phyloP scores from a whole-genome alignment of 2,797 vertebrate species.

The Pseudochromis fuscus region DNA sequence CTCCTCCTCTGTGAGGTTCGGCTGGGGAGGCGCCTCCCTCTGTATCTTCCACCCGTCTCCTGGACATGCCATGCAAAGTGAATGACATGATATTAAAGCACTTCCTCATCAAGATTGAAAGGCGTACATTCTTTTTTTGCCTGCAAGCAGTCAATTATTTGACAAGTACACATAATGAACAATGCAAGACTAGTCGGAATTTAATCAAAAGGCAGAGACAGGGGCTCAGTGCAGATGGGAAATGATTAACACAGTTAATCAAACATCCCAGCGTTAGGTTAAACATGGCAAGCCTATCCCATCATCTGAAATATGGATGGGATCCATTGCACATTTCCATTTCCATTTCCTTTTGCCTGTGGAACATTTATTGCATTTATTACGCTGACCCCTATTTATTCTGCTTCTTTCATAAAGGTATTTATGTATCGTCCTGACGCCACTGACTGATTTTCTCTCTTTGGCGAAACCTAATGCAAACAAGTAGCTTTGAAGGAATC shows the following conservation, averaged over 20 bases:
- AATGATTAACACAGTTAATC: slow-evolving; percentile 86
- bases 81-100: slow-evolving; percentile 84
- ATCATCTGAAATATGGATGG: slow-evolving; percentile 80
- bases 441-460: slow-evolving; percentile 57
- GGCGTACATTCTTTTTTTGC: slow-evolving; percentile 76
- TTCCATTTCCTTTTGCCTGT: slow-evolving; percentile 73
- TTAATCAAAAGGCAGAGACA: slow-evolving; percentile 84
- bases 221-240: slow-evolving; percentile 81
- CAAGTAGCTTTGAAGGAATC: slow-evolving; percentile 40
- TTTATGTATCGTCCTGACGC: slow-evolving; percentile 64
- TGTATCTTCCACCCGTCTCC: slow-evolving; percentile 51
- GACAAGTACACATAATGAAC: slow-evolving; percentile 86
- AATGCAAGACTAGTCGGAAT: slow-evolving; percentile 84
- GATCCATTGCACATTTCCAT: slow-evolving; percentile 71
- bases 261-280: slow-evolving; percentile 82
- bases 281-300: slow-evolving; percentile 82
- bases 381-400: slow-evolving; percentile 73
- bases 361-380: slow-evolving; percentile 74
- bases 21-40: slow-evolving; percentile 25
- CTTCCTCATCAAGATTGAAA: slow-evolving; percentile 83
- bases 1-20: slow-evolving; percentile 39
- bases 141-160: slow-evolving; percentile 85
- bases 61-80: slow-evolving; percentile 75
- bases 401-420: slow-evolving; percentile 62
- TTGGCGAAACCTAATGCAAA: slow-evolving; percentile 48